A percentile compares a stretch with the other conserved stretches of the same genome.
phyloP scores from a whole-genome alignment of 2,888 invertebrate species.

The Drosophila austrosaltans region DNA sequence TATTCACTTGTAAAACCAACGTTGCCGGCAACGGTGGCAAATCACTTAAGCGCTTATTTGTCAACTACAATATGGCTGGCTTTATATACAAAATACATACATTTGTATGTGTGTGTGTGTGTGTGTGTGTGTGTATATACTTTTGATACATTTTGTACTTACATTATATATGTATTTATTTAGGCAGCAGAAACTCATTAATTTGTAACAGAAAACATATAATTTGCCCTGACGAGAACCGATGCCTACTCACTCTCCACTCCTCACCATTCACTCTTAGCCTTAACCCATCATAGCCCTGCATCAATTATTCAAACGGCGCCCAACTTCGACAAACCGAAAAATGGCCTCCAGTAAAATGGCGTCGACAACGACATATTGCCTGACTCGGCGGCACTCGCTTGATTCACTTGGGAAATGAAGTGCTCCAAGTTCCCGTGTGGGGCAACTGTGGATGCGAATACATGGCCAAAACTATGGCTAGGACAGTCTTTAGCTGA shows the following conservation, averaged over 20 bases:
- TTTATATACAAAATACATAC: background rate
- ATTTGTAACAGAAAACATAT: constrained; percentile 50
- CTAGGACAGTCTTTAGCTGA: background rate
- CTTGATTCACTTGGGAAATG: constrained; percentile 64
- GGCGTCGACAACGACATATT: constrained; percentile 33
- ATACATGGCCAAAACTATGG: too few relatives aligned
- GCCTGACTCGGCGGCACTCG: background rate
- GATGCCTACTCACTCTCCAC: constrained; percentile 11
- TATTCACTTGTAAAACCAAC: constrained; percentile 70
- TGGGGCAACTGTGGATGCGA: background rate
- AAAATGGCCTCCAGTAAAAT: constrained; percentile 68
- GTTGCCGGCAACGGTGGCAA: constrained; percentile 60
- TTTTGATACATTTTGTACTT: constrained; percentile 15
- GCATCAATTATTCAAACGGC: constrained; percentile 68
- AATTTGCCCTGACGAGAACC: constrained; percentile 19
- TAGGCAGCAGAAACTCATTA: constrained; percentile 69
- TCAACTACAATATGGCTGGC: constrained; percentile 62
- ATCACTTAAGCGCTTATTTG: constrained; percentile 77
- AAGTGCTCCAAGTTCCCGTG: constrained; percentile 32
- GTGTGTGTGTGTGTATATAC: constrained; percentile 16
- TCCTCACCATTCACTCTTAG: constrained; percentile 1
- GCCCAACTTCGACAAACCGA: constrained; percentile 57
- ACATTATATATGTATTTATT: constrained; percentile 55
- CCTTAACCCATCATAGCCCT: constrained; percentile 59
- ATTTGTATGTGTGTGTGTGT: background rate